These are phyloP conservation scores for Epinephelus malabaricus DNA, from an alignment of 2,797 vertebrate genomes.

Conservation along the genomic window DNA sequence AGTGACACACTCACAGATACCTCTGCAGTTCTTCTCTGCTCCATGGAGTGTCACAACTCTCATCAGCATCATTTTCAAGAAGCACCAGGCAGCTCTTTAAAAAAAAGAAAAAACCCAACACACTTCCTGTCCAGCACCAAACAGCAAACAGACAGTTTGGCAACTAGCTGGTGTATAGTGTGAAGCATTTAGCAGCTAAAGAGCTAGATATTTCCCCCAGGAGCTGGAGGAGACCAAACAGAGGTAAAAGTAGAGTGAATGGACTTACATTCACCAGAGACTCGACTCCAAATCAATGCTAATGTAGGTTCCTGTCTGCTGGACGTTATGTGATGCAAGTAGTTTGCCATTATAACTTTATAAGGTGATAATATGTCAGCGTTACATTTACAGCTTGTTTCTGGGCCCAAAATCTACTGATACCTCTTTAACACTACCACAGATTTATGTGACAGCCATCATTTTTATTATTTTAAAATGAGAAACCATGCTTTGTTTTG, in stretches of 20 bases:
- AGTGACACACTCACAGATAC: too few relatives aligned
- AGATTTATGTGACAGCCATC: background rate
- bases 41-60: background rate
- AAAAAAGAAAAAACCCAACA: too few relatives aligned
- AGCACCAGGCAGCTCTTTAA: background rate
- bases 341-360: background rate
- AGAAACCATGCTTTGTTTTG: background rate
- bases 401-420: background rate
- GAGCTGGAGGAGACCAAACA: background rate
- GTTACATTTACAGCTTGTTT: background rate
- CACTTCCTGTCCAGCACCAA: background rate
- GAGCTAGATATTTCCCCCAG: conserved; percentile 6
- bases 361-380: background rate
- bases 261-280: background rate
- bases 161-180: background rate
- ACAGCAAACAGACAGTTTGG: background rate
- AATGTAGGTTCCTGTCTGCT: background rate
- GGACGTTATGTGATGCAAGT: background rate
- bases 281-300: background rate
- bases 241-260: conserved; percentile 4
- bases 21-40: too few relatives aligned
- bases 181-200: conserved; percentile 4
- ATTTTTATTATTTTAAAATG: background rate
- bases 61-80: background rate
- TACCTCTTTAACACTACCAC: background rate